Evolutionary conservation across 2,888 invertebrate species (phyloP).

Genomic region (Cephus spinipes): DNA sequence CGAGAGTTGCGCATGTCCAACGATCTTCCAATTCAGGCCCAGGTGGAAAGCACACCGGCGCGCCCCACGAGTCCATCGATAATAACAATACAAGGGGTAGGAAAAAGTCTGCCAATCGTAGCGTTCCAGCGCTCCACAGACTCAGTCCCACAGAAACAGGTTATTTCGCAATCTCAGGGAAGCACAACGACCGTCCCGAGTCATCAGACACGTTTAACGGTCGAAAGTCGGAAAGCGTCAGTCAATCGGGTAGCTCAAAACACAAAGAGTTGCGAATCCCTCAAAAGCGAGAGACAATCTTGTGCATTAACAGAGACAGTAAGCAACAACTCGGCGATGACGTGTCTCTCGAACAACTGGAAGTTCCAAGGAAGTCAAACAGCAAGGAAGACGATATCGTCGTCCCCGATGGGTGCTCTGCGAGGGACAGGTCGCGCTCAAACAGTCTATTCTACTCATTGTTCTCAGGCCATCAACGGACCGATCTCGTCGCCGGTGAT

Average conservation of each 20-base stretch:
- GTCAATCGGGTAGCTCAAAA: constrained; percentile 28
- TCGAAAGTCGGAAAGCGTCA: constrained; percentile 27
- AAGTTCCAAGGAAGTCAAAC: constrained; percentile 31
- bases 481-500: constrained; percentile 56
- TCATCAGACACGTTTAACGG: constrained; percentile 32
- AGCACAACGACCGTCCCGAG: constrained; percentile 27
- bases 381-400: constrained; percentile 23
- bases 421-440: constrained; percentile 21
- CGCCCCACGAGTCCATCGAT: no score
- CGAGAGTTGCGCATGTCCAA: constrained; percentile 35
- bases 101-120: constrained; percentile 44
- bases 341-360: constrained; percentile 19
- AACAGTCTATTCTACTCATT: constrained; percentile 52
- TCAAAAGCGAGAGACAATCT: constrained; percentile 26
- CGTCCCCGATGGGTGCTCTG: background rate
- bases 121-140: constrained; percentile 48
- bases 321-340: constrained; percentile 27
- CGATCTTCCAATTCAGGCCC: background rate
- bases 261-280: constrained; percentile 33
- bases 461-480: constrained; percentile 57
- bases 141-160: constrained; percentile 24
- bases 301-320: constrained; percentile 17
- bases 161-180: constrained; percentile 20
- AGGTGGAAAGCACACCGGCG: no score
- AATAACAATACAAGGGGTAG: no score